Evolutionary conservation across 2,888 invertebrate species (phyloP).

Genomic region (Nomada flava): DNA sequence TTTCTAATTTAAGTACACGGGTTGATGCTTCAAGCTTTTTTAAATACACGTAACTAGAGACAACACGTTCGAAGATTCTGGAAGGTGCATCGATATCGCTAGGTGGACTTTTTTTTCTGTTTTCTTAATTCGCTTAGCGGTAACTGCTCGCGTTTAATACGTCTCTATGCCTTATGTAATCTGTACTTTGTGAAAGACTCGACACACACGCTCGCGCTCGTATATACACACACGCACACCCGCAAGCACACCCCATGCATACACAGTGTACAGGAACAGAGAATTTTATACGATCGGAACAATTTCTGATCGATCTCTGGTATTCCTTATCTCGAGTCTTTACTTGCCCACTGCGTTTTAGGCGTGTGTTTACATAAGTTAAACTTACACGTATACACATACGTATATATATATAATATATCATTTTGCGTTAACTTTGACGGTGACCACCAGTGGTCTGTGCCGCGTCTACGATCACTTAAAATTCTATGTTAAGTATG

Average conservation of each 20-base stretch:
- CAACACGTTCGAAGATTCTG: conserved; percentile 77
- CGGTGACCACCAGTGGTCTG: conserved; percentile 72
- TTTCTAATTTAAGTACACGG: conserved; percentile 61
- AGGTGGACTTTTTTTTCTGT: conserved; percentile 41
- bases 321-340: conserved; percentile 12
- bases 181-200: conserved; percentile 23
- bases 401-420: conserved; percentile 55
- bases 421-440: conserved; percentile 70
- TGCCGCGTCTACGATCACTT: conserved; percentile 61
- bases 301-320: not conserved
- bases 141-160: conserved; percentile 20
- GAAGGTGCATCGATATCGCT: conserved; percentile 74
- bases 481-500: conserved; percentile 64
- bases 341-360: conserved; percentile 67
- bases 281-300: conserved; percentile 28
- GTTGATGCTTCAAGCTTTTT: conserved; percentile 60
- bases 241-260: no score
- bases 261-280: conserved; percentile 10
- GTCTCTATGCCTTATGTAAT: not conserved
- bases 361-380: conserved; percentile 80
- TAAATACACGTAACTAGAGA: conserved; percentile 78
- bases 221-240: not conserved
- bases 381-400: conserved; percentile 56
- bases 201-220: not conserved
- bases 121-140: conserved; percentile 38